Evolutionary conservation across 1,140 invertebrate species (phyloP), one percentile per base, ranked within the genome.

Genomic region (Procambarus clarkii): DNA sequence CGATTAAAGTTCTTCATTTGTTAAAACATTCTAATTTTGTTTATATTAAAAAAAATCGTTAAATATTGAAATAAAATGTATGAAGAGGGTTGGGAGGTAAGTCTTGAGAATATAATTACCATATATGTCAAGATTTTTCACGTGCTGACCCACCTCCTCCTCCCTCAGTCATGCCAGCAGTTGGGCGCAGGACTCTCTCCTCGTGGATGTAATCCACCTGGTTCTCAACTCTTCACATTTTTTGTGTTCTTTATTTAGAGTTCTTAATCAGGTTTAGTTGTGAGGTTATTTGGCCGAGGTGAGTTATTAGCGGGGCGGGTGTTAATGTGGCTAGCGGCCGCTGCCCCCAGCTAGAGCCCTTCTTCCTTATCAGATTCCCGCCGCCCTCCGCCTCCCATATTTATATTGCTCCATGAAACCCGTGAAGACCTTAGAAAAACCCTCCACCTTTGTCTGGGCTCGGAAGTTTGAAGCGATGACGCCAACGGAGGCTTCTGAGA

Each of bases 71-170:
- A 13, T 5, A 64, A 64, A 64, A 50, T 18, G 5, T 3, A 13
- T 24, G 48, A n/a, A n/a, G n/a, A 18, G 44, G 24, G n/a, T 34
- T 5, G 69, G 69, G 1, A 34, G 69, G 69, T 8, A 34, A 74
- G 69, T 74, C 69, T 74, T 24, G 24, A 34, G 48, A 71, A 46
- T 71, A 71, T 84, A 54, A 81, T 81, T 84, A 84, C 34, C 82
- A 71, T 84, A 71, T 84, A 84, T 71, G 82, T 84, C 82, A 71
- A 84, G 82, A 71, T 84, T 84, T 84, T 84, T 69, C 82, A 84
- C 71, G 34, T 60, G 9, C 60, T 71, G 82, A 58, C 82, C 82
- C 45, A 50, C 24, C 82, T 44, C 64, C 82, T 44, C 64, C 58
- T 60, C 50, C n/a, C 34, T 7, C 81, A 83, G 81, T 48, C 50